Evolutionary conservation across 2,888 invertebrate genomes (phyloP), one percentile per base, ranked within the genome.

Genomic region (Arctia plantaginis): DNA sequence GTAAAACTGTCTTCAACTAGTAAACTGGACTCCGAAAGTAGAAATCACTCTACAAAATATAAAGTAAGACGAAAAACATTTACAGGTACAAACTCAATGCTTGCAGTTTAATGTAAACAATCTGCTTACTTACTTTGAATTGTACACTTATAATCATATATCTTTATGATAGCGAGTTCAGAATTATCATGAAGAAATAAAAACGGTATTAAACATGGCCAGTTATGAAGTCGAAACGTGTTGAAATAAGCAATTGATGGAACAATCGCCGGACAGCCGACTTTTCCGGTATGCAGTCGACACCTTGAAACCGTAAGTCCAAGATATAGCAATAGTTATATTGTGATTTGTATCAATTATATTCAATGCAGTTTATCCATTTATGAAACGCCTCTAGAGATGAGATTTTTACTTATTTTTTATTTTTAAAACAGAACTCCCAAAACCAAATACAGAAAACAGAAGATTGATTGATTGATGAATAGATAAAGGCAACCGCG

Each of bases 321-420:
- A 59, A 65, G 73, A 77, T 66, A 75, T 47, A 33, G 47, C 47
- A 44, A 39, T 51, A 73, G 72, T 66, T 77, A 76, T 71, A 85
- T 82, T 81, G 71, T 79, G 77, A 78, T 79, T 81, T 81, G 77
- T 78, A 62, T 71, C 67, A 55, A 79, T 74, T 73, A 77, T 69
- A 77, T 66, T 75, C 71, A 75, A 70, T 79, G 81, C 77, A 76
- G 81, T 85, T 77, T 81, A 77, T 65, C 77, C 77, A 82, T 80
- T 78, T 69, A 74, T 82, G 71, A 77, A 72, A 77, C 68, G 20
- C 62, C 62, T 67, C 64, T 65, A 33, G n/a, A 66, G 66, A 69
- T 79, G 73, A 73, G 70, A 68, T 71, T 67, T 66, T 51, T 66
- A 64, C n/a, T n/a, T n/a, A n/a, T n/a, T n/a, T n/a, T n/a, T n/a